phyloP scores from a whole-genome alignment of 2,888 invertebrate genomes.

The Periphyllus acericola region DNA sequence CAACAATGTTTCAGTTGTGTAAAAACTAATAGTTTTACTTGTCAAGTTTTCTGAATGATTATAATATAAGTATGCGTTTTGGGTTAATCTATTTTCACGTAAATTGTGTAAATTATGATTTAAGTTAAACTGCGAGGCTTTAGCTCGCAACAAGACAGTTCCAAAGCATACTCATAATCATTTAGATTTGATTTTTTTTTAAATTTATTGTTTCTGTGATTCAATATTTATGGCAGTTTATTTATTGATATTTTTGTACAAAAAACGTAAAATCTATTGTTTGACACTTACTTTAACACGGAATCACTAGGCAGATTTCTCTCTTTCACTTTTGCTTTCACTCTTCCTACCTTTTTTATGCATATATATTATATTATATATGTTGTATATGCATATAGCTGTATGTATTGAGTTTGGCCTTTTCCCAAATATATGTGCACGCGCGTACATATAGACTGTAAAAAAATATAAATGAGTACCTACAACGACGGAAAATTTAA shows the following conservation, averaged over 20 bases:
- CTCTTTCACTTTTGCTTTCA: background rate
- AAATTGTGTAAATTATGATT: no score
- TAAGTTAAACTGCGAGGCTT: no score
- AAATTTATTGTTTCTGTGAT: background rate
- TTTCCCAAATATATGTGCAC: background rate
- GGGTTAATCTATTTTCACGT: no score
- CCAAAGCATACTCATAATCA: background rate
- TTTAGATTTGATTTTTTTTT: background rate
- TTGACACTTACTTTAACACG: background rate
- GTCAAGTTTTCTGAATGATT: no score
- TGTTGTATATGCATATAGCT: background rate
- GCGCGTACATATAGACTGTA: background rate
- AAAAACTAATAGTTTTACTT: no score
- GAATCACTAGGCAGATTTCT: background rate
- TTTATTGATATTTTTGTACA: background rate
- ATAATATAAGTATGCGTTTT: no score
- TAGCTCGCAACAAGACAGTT: no score
- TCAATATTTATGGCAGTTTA: background rate
- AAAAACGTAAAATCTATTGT: background rate
- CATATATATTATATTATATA: no score
- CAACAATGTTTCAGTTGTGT: no score
- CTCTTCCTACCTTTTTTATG: no score
- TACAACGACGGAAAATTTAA: background rate
- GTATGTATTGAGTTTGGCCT: slow-evolving; percentile 1
- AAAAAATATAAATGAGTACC: slow-evolving; percentile 17